Conservation (phyloP, 2,888 invertebrate genomes). For the Latrodectus hesperus region DNA sequence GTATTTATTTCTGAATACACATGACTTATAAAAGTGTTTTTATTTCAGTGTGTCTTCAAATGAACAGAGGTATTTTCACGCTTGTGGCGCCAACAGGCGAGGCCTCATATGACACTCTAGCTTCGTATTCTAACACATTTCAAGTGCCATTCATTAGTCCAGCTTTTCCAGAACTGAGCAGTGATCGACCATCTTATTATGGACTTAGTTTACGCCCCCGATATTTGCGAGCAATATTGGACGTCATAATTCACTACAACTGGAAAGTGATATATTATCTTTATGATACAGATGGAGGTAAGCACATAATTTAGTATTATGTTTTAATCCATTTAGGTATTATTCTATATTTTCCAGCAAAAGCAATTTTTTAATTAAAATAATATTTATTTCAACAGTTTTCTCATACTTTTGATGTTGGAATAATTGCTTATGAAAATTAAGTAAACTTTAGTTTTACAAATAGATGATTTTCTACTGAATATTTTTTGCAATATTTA, state of each 20-base stretch:
- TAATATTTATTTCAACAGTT: no score
- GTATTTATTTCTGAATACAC: no score
- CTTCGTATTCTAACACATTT: constrained; percentile 95
- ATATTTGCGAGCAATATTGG: constrained; percentile 95
- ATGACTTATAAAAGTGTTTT: constrained; percentile 16
- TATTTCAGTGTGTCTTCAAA: constrained; percentile 89
- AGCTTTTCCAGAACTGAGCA: constrained; percentile 65
- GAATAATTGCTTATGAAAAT: no score
- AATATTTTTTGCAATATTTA: no score
- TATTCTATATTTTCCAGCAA: no score
- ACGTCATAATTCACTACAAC: constrained; percentile 92
- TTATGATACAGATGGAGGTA: constrained; percentile 93
- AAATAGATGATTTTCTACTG: no score
- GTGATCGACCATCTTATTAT: constrained; percentile 58
- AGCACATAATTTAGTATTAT: constrained; percentile 74
- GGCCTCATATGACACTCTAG: constrained; percentile 93
- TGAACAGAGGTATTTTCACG: constrained; percentile 89
- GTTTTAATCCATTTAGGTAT: no score
- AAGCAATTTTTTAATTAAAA: no score
- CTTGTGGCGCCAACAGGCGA: constrained; percentile 94
- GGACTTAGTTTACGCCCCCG: constrained; percentile 94
- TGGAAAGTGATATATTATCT: constrained; percentile 93
- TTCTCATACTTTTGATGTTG: no score
- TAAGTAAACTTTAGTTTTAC: no score
- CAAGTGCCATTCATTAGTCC: constrained; percentile 77